Evolutionary conservation across 1,140 invertebrate species (phyloP).

Genomic region (Drosophila nebulosa): DNA sequence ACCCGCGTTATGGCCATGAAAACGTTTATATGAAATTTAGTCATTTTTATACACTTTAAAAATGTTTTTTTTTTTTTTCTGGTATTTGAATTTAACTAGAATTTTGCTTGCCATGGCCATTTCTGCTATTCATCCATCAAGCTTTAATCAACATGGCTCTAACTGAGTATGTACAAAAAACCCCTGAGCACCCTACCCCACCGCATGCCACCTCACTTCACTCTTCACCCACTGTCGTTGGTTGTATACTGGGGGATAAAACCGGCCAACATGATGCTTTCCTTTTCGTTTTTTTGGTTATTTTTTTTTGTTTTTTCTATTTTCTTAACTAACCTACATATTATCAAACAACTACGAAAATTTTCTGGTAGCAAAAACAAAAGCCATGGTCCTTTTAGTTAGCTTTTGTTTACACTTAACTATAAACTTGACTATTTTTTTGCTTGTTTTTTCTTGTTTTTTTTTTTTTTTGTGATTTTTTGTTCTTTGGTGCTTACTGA

Average conservation of each 20-base stretch:
- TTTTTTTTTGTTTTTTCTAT: not conserved
- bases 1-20: too few relatives aligned
- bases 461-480: conserved; percentile 31
- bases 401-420: conserved; percentile 62
- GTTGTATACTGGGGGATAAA: not conserved
- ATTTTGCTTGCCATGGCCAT: conserved; percentile 39
- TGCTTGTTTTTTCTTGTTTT: conserved; percentile 17
- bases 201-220: too few relatives aligned
- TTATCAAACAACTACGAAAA: conserved; percentile 29
- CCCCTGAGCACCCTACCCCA: not conserved
- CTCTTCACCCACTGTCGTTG: not conserved
- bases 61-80: conserved; percentile 17
- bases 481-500: conserved; percentile 29
- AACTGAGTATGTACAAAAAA: conserved; percentile 25
- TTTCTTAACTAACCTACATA: conserved; percentile 38
- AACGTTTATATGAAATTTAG: too few relatives aligned
- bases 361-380: conserved; percentile 49
- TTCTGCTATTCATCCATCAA: conserved; percentile 44
- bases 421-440: conserved; percentile 26
- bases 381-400: conserved; percentile 42
- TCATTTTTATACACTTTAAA: not conserved
- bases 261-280: not conserved
- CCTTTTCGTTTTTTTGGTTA: not conserved
- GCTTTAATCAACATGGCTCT: conserved; percentile 54
- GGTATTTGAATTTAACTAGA: not conserved